These are phyloP conservation scores for Setophaga coronata DNA, from an alignment of 2,113 vertebrate genomes.

Conservation along the genomic window DNA sequence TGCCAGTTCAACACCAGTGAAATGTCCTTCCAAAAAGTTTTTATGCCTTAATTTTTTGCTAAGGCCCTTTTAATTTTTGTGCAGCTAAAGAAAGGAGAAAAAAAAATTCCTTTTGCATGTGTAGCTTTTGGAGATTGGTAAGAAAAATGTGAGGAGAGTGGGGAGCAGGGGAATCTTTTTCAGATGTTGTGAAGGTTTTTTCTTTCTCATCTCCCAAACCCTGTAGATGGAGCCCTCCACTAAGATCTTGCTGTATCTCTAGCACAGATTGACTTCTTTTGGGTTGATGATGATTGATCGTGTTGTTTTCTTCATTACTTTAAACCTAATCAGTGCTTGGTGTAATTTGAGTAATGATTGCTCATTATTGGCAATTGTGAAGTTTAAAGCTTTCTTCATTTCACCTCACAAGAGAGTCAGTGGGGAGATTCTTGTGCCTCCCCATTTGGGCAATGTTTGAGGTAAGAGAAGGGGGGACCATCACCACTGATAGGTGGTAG, in stretches of 20 bases:
- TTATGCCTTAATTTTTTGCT: not conserved
- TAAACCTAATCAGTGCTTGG: constrained; percentile 97
- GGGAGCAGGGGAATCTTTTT: not conserved
- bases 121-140: not conserved
- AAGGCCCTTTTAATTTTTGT: not conserved
- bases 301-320: constrained; percentile 99
- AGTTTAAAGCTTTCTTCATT: constrained; percentile 93
- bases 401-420: constrained; percentile 79
- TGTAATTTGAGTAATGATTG: constrained; percentile 99
- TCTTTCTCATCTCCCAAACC: constrained; percentile 57
- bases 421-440: constrained; percentile 76
- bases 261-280: constrained; percentile 83
- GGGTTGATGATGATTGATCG: constrained; percentile 98
- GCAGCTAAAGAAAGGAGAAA: not conserved
- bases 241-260: constrained; percentile 70
- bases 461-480: constrained; percentile 4
- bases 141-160: not conserved
- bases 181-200: constrained; percentile 7
- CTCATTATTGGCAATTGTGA: constrained; percentile 97
- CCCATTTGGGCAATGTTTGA: constrained; percentile 25
- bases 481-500: constrained; percentile 7
- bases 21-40: not conserved
- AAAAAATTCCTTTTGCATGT: not conserved
- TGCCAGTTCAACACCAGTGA: not conserved
- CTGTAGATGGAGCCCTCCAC: constrained; percentile 86